These are phyloP conservation scores for Laothoe populi DNA, from an alignment of 2,888 invertebrate species.

Conservation along the genomic window DNA sequence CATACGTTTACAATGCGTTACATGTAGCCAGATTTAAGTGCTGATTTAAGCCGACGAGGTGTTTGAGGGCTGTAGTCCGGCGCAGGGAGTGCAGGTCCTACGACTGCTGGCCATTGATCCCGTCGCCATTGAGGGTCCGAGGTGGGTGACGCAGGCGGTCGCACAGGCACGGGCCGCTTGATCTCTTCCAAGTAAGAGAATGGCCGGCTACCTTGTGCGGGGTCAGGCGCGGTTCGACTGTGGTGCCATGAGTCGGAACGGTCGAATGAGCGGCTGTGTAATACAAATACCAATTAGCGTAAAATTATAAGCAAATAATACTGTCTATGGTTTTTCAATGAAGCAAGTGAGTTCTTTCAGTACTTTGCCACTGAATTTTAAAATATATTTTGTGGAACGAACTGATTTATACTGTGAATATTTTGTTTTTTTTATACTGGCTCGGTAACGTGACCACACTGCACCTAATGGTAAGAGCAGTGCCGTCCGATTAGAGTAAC, in stretches of 20 bases:
- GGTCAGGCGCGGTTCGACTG: constrained; percentile 34
- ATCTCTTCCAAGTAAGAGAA: constrained; percentile 69
- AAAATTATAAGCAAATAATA: too few relatives aligned
- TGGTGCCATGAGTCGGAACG: constrained; percentile 68
- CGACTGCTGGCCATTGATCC: constrained; percentile 46
- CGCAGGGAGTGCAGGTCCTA: constrained; percentile 55
- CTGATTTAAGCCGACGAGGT: constrained; percentile 67
- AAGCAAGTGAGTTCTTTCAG: too few relatives aligned
- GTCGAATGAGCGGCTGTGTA: constrained; percentile 47
- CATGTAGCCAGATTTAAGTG: constrained; percentile 60
- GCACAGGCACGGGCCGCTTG: constrained; percentile 46
- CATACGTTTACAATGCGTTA: too few relatives aligned
- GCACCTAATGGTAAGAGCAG: too few relatives aligned
- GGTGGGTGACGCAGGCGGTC: constrained; percentile 41
- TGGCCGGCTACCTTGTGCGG: constrained; percentile 46
- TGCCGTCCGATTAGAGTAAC: too few relatives aligned
- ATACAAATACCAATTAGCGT: too few relatives aligned
- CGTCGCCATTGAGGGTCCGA: constrained; percentile 53
- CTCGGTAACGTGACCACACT: too few relatives aligned
- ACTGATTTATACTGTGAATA: too few relatives aligned
- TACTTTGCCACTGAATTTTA: too few relatives aligned
- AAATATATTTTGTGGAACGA: too few relatives aligned
- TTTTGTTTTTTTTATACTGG: too few relatives aligned
- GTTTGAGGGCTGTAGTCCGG: constrained; percentile 70
- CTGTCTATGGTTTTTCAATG: too few relatives aligned